phyloP scores from a whole-genome alignment of 1,140 invertebrate genomes.

The Apis laboriosa region DNA sequence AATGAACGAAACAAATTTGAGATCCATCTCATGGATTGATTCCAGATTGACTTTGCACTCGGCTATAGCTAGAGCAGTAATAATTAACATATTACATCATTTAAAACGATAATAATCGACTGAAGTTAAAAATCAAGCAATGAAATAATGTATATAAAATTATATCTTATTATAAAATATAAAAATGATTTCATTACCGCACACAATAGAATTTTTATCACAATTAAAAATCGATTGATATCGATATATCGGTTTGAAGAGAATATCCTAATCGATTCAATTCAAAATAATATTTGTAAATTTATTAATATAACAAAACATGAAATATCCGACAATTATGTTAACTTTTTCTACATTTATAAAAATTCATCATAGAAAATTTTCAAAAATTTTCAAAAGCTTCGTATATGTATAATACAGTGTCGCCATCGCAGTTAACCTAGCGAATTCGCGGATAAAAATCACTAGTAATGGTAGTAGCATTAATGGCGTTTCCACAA shows the following conservation, averaged over 20 bases:
- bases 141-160: no score
- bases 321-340: no score
- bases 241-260: not conserved
- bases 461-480: slow-evolving; percentile 6
- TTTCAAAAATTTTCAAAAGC: not conserved
- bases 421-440: not conserved
- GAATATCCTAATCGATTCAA: not conserved
- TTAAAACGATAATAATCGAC: no score
- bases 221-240: not conserved
- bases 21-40: no score
- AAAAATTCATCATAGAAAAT: not conserved
- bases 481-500: slow-evolving; percentile 18
- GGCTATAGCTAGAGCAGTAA: no score
- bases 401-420: not conserved
- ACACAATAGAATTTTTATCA: no score
- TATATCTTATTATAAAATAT: no score
- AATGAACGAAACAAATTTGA: not conserved
- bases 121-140: no score
- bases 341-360: no score
- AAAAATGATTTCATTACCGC: no score
- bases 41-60: no score
- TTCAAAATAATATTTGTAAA: not conserved
- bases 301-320: not conserved
- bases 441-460: not conserved
- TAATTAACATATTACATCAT: no score